These are phyloP conservation scores for Iphiclides podalirius DNA, from an alignment of 2,888 invertebrate genomes.

Conservation along the genomic window DNA sequence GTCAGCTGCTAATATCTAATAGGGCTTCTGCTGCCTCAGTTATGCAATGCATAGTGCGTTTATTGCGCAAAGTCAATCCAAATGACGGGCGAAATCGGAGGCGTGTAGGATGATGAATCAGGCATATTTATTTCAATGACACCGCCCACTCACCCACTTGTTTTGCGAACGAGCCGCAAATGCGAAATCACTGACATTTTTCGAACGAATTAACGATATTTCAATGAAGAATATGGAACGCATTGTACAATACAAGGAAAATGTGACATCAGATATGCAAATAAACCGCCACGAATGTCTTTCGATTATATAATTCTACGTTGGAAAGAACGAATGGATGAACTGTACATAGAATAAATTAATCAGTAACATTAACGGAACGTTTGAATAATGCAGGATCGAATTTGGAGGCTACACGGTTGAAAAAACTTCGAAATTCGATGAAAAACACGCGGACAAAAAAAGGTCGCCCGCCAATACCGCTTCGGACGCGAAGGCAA, in stretches of 20 bases:
- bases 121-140: constrained; percentile 11
- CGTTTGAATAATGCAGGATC: constrained; percentile 7
- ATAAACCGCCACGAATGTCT: constrained; percentile 39
- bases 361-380: constrained; percentile 16
- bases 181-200: constrained; percentile 21
- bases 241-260: constrained; percentile 22
- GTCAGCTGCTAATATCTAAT: not conserved
- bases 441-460: constrained; percentile 60
- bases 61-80: too few relatives aligned
- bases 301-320: constrained; percentile 38
- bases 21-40: not conserved
- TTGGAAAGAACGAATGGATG: constrained; percentile 11
- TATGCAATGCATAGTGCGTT: not conserved
- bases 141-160: constrained; percentile 13
- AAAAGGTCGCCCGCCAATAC: constrained; percentile 58
- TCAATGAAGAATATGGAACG: constrained; percentile 23
- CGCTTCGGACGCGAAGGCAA: constrained; percentile 42
- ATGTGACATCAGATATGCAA: constrained; percentile 48
- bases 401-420: constrained; percentile 30
- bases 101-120: constrained; percentile 11
- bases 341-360: constrained; percentile 11
- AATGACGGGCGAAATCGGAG: not conserved
- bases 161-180: constrained; percentile 11
- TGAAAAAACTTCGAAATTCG: constrained; percentile 31
- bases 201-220: constrained; percentile 26